Evolutionary conservation across 2,888 invertebrate species (phyloP).

Genomic region (Campopleginae sp.): DNA sequence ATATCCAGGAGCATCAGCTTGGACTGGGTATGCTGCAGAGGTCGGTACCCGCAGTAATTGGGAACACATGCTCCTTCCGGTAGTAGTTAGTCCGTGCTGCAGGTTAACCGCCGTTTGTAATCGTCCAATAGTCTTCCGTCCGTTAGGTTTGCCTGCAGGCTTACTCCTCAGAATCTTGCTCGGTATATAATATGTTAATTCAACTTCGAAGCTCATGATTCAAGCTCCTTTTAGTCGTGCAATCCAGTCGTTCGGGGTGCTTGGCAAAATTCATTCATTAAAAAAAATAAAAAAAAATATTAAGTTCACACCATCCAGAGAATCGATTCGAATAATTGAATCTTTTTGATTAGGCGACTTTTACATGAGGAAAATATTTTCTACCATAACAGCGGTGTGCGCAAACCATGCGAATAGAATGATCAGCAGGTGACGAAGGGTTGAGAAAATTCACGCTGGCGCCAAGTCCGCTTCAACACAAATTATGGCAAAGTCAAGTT

Average conservation of each 20-base stretch:
- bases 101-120: conserved; percentile 65
- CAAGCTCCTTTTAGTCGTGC: conserved; percentile 8
- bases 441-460: too few relatives aligned
- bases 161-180: conserved; percentile 30
- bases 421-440: too few relatives aligned
- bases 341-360: too few relatives aligned
- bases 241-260: background rate
- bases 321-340: background rate
- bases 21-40: conserved; percentile 27
- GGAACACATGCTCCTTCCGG: conserved; percentile 67
- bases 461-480: too few relatives aligned
- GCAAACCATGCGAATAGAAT: too few relatives aligned
- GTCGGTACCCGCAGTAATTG: conserved; percentile 57
- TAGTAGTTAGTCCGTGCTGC: conserved; percentile 64
- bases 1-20: conserved; percentile 17
- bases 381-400: too few relatives aligned
- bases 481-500: too few relatives aligned
- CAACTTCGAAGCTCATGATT: conserved; percentile 43
- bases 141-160: conserved; percentile 15
- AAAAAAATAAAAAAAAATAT: background rate
- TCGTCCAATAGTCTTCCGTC: conserved; percentile 57
- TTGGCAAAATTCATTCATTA: background rate
- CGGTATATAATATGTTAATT: conserved; percentile 56
- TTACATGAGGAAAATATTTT: too few relatives aligned
- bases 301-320: background rate